Conservation (phyloP, 2,888 invertebrate genomes). For the Oscheius sp. region DNA sequence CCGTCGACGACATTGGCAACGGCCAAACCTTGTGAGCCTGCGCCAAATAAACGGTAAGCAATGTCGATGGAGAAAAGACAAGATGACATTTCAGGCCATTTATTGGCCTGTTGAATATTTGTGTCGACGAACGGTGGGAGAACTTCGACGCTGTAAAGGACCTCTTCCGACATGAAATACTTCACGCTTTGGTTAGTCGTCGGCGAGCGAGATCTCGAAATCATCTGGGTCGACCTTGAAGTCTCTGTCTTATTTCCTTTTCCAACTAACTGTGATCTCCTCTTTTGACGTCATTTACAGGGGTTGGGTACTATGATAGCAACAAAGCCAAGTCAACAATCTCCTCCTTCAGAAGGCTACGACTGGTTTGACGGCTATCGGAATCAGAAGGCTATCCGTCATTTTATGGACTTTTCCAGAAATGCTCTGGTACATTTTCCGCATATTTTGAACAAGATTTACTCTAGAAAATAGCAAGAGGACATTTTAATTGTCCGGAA, state of each 20-base stretch:
- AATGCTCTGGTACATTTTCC: neutral
- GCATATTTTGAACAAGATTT: neutral
- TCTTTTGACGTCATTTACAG: too few relatives aligned
- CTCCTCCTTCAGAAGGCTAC: slow-evolving; percentile 15
- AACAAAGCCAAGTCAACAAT: neutral
- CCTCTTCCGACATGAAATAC: slow-evolving; percentile 33
- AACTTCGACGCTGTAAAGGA: slow-evolving; percentile 21
- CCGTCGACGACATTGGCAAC: slow-evolving; percentile 1
- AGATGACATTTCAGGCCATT: slow-evolving; percentile 24
- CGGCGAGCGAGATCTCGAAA: too few relatives aligned
- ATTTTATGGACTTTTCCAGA: slow-evolving; percentile 35
- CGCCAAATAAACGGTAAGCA: neutral
- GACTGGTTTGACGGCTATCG: slow-evolving; percentile 11
- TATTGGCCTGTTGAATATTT: slow-evolving; percentile 30
- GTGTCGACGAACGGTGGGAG: slow-evolving; percentile 15
- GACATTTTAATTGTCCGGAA: slow-evolving; percentile 18
- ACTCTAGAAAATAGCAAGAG: neutral
- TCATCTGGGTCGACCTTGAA: too few relatives aligned
- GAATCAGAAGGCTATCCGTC: slow-evolving; percentile 16
- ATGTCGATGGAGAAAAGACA: neutral
- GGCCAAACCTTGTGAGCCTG: slow-evolving; percentile 22
- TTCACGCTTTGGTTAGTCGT: slow-evolving; percentile 25
- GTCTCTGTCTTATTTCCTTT: too few relatives aligned
- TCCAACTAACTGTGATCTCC: too few relatives aligned
- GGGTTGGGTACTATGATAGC: slow-evolving; percentile 29